Evolutionary conservation across 1,140 invertebrate genomes (phyloP), one percentile per base, ranked within the genome.

Genomic region (Forficula auricularia): DNA sequence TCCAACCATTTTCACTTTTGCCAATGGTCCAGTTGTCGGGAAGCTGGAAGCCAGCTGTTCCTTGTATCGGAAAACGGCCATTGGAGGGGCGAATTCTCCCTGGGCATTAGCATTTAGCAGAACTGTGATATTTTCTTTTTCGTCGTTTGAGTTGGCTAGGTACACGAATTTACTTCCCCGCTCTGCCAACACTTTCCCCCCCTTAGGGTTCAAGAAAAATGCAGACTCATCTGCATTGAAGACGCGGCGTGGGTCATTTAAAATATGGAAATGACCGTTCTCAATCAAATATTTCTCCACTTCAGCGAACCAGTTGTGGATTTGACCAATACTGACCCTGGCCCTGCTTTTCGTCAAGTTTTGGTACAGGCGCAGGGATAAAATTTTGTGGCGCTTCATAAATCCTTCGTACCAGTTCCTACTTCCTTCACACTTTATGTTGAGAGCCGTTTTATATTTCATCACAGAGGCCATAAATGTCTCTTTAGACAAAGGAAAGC

Each of bases 111-210:
- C 55, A 45, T 42, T 52, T 34, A 61, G 38, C 32, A 64, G 51
- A 15, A 55, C 52, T 15, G 58, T 61, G 16, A 57, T 38, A 48
- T 51, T 55, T 51, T 61, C 57, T 51, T 62, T 64, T 48, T 59
- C 55, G 46, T 57, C 52, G 43, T 55, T 47, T 3, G 20, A 19
- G 18, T 53, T 38, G 19, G 50, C 43, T 36, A 54, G 50, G 47
- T 61, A 57, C 1, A 58, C 50, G 16, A 43, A 37, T 50, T 55
- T 53, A 15, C 51, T 42, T 2, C 56, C 52, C 52, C 54, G 59
- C 39, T 33, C 19, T 39, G 49, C 50, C 16, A 52, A 46, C 34
- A 57, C 52, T 40, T 51, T 54, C n/a, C 48, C 50, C 48, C 42
- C 45, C 37, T 52, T 48, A 8, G 47, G 51, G 33, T 47, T 55